Conservation (phyloP, 2,888 invertebrate genomes). For the Ophioninae sp. region DNA sequence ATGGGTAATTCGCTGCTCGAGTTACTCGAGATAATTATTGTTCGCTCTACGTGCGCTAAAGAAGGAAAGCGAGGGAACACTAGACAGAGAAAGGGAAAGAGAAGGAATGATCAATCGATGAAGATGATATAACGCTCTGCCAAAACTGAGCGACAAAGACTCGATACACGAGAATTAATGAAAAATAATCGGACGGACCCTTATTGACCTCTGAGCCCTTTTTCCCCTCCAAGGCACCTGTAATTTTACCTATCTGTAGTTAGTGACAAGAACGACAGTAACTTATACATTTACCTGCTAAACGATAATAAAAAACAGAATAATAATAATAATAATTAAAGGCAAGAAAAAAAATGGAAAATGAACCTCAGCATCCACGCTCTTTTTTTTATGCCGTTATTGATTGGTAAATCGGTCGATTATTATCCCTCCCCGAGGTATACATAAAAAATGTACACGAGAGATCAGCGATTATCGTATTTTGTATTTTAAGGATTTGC, state of each 20-base stretch:
- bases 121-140: slow-evolving; percentile 46
- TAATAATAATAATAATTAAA: slow-evolving; percentile 71
- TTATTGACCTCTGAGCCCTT: slow-evolving; percentile 64
- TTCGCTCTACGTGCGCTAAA: slow-evolving; percentile 50
- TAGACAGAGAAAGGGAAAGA: slow-evolving; percentile 36
- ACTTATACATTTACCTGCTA: slow-evolving; percentile 77
- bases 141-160: slow-evolving; percentile 56
- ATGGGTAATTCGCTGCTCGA: slow-evolving; percentile 23
- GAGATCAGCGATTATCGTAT: slow-evolving; percentile 39
- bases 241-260: slow-evolving; percentile 77
- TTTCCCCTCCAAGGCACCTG: slow-evolving; percentile 70
- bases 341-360: slow-evolving; percentile 64
- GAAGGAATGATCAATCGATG: slow-evolving; percentile 31
- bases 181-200: slow-evolving; percentile 70
- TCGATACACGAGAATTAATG: slow-evolving; percentile 29
- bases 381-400: slow-evolving; percentile 44
- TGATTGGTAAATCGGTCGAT: slow-evolving; percentile 52
- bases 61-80: slow-evolving; percentile 28
- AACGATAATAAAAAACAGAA: slow-evolving; percentile 73
- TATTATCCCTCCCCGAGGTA: slow-evolving; percentile 31
- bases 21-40: slow-evolving; percentile 53
- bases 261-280: slow-evolving; percentile 77
- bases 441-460: slow-evolving; percentile 38
- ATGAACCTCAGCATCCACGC: slow-evolving; percentile 30
- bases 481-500: slow-evolving; percentile 36